Conservation (phyloP, 2,797 vertebrate species). For the Phrynocephalus guinanensis region DNA sequence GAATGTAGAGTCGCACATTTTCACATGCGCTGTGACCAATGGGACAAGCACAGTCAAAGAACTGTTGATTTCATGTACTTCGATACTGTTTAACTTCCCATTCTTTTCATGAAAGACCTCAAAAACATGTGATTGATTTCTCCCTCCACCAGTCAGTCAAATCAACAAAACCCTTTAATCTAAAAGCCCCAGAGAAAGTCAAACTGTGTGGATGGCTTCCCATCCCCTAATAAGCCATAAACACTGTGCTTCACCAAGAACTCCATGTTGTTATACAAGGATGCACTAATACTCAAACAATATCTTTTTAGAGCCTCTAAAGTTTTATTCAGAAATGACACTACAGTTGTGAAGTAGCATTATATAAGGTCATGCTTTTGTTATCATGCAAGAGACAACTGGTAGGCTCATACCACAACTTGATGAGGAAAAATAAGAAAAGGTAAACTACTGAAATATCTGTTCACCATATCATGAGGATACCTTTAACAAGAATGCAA, state of each 20-base stretch:
- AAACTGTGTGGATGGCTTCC: conserved; percentile 6
- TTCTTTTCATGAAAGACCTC: neutral
- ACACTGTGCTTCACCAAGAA: neutral
- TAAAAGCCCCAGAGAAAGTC: conserved; percentile 27
- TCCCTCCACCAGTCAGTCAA: conserved; percentile 10
- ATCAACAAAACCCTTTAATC: conserved; percentile 9
- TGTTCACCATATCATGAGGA: neutral
- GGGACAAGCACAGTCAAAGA: neutral
- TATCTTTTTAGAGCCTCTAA: conserved; percentile 18
- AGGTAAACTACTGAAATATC: neutral
- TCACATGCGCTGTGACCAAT: neutral
- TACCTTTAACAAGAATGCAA: neutral
- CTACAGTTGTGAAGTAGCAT: neutral
- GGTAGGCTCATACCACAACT: neutral
- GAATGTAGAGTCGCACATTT: neutral
- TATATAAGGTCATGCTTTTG: conserved; percentile 21
- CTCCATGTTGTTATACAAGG: neutral
- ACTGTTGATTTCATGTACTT: neutral
- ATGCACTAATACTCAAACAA: neutral
- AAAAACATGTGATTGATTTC: neutral
- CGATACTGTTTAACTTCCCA: neutral
- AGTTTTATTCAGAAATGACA: neutral
- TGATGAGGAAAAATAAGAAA: neutral
- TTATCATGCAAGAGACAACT: conserved; percentile 6
- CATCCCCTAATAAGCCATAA: neutral